Evolutionary conservation across 2,888 invertebrate species (phyloP), one percentile per base, ranked within the genome.

Genomic region (Latrodectus hesperus): DNA sequence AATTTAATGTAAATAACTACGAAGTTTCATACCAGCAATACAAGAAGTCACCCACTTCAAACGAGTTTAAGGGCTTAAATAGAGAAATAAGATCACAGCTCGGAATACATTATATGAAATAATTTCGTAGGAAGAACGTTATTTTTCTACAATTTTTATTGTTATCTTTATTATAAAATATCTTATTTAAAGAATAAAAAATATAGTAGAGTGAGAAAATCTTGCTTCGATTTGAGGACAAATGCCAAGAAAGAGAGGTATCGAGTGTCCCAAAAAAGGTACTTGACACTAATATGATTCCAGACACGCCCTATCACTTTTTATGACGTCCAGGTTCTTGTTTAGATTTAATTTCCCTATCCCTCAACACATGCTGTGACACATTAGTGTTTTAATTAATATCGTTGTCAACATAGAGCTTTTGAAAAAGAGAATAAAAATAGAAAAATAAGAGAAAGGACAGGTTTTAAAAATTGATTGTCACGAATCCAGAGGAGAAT

Each of bases 251-350:
- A 78, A 17, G 78, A 73, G 74, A 17, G 67, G 78, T 84, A 78
- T 84, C 84, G 55, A 84, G 73, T 73, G 67, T 84, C 72, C 52
- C 72, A 55, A 68, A 78, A 71, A 64, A 76, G 60, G 51, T 72
- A 67, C 78, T 84, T 78, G 84, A 84, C 78, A 78, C 77, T 78
- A 83, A 83, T 83, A 79, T 84, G 67, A n/a, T 67, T 78, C 74
- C 67, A 51, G 73, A 60, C 78, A 84, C 78, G 68, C 84, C 84
- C 84, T 73, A 67, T 73, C 68, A 49, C 78, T 72, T 84, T 84
- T 84, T 78, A 84, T 74, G 78, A 67, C 67, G 67, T 68, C 22
- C 8, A 70, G 10, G 68, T 74, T 51, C 74, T 81, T 81, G 67
- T 74, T 26, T 17, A 67, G 81, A 78, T 78, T 78, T 84, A 65